Base-by-base conservation (phyloP, 2,888 invertebrate species). In the Nomada fabriciana region DNA sequence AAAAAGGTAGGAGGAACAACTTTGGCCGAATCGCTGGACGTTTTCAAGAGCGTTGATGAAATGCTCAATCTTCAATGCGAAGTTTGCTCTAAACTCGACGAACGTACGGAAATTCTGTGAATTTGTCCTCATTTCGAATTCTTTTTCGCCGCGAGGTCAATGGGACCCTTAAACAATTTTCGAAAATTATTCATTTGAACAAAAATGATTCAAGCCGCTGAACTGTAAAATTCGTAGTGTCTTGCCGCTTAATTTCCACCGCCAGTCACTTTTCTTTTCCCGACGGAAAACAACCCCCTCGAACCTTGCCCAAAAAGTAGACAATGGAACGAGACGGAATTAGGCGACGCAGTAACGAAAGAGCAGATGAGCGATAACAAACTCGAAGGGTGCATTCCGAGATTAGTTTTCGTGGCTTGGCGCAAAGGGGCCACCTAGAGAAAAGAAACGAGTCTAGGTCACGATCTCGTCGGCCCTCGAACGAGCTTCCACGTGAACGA, bases 401-500 rank as follows among this genome's bases (percentile, higher is more conserved):
- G 80, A 80, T 80, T 80, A 80, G 81, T 76, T 67, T 67, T 67
- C 74, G 69, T 69, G 74, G 82, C 29, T n/a, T 10, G 68, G 68
- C 29, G 20, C 59, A 70, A 68, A 63, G 70, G 36, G 13, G 59
- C 29, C 15, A 25, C 15, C 47, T 2, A 18, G 18, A 63, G 10
- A 23, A 11, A 53, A 23, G 13, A 15, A 10, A 13, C 50, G 42
- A 29, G 65, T 11, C n/a, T 53, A 42, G 23, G 67, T 60, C 36
- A 25, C 59, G 80, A 84, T 84, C 85, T 85, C 73, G 74, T 59
- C 67, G 64, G 57, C 55, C 55, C 75, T 71, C 74, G 76, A 76
- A 65, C 70, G 61, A 79, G 71, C 64, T 80, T 70, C 65, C 72
- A 59, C 67, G 77, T 55, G 80, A 76, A 73, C 65, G 72, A 85